Evolutionary conservation across 2,888 invertebrate genomes (phyloP).

Genomic region (Hirtodrosophila duncani): DNA sequence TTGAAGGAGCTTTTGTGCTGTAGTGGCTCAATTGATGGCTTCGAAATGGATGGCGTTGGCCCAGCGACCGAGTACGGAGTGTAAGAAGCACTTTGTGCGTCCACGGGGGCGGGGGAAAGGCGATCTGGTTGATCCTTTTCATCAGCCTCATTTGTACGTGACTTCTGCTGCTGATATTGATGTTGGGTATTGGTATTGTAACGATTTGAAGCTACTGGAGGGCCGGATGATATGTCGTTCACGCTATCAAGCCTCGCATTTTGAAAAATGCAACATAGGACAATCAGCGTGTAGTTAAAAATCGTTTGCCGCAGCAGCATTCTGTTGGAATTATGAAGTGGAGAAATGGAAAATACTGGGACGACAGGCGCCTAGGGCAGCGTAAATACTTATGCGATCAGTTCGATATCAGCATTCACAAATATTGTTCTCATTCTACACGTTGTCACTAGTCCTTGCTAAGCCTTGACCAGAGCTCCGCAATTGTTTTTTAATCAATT

Average conservation of each 20-base stretch:
- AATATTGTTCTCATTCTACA: too few species aligned
- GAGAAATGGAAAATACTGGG: too few species aligned
- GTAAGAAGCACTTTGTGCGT: not conserved
- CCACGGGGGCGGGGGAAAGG: conserved; percentile 1
- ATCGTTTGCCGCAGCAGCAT: conserved; percentile 31
- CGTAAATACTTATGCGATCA: too few species aligned
- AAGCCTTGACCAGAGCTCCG: too few species aligned
- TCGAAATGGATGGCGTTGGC: too few species aligned
- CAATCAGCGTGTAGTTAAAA: conserved; percentile 31
- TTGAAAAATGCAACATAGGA: conserved; percentile 28
- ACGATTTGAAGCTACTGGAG: conserved; percentile 14
- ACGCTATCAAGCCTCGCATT: conserved; percentile 7
- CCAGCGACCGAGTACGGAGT: too few species aligned
- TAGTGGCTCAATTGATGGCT: conserved; percentile 39
- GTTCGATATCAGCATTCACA: too few species aligned
- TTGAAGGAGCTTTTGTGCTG: conserved; percentile 78
- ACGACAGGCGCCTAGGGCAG: too few species aligned
- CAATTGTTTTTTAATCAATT: too few species aligned
- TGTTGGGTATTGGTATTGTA: conserved; percentile 18
- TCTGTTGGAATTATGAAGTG: conserved; percentile 15
- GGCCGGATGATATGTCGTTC: conserved; percentile 17
- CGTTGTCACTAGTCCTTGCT: too few species aligned
- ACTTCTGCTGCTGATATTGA: conserved; percentile 13
- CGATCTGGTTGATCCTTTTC: conserved; percentile 11
- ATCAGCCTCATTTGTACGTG: conserved; percentile 9